These are phyloP conservation scores for Alviniconcha marisindica DNA, from an alignment of 1,140 invertebrate genomes.

Conservation along the genomic window DNA sequence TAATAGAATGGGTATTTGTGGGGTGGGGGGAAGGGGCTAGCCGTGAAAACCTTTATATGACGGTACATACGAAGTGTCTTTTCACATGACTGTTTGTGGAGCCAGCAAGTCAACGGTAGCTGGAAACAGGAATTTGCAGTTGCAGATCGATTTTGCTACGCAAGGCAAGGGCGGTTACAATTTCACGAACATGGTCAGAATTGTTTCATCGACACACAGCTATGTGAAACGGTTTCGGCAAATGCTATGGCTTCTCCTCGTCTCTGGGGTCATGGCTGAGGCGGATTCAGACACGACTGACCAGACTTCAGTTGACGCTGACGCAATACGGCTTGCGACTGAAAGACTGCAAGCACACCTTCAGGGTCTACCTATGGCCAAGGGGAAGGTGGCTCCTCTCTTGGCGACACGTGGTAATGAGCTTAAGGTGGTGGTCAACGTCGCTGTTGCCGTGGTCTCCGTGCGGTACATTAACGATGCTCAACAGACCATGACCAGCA, in stretches of 20 bases:
- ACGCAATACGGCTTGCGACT: neutral
- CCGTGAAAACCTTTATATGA: too few relatives aligned
- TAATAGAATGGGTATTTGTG: too few relatives aligned
- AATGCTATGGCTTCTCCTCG: too few relatives aligned
- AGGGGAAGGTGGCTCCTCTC: neutral
- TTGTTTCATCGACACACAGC: neutral
- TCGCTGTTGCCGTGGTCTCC: neutral
- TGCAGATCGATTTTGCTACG: too few relatives aligned
- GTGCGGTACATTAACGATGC: neutral
- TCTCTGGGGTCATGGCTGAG: neutral
- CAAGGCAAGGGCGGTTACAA: too few relatives aligned
- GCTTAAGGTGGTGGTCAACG: neutral
- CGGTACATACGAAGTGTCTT: too few relatives aligned
- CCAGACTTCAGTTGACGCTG: neutral
- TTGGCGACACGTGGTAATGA: neutral
- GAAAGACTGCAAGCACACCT: neutral
- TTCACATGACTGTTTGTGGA: too few relatives aligned
- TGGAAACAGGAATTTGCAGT: too few relatives aligned
- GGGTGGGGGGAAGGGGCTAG: too few relatives aligned
- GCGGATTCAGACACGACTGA: neutral
- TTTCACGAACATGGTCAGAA: too few relatives aligned
- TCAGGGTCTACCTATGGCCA: neutral
- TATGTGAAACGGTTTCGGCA: neutral
- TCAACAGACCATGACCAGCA: slow-evolving; percentile 46
- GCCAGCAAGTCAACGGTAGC: too few relatives aligned